These are phyloP conservation scores for Turritopsis dohrnii DNA, from an alignment of 30 jellyfish, hydroid and myxozoan genomes.

Conservation along the genomic window DNA sequence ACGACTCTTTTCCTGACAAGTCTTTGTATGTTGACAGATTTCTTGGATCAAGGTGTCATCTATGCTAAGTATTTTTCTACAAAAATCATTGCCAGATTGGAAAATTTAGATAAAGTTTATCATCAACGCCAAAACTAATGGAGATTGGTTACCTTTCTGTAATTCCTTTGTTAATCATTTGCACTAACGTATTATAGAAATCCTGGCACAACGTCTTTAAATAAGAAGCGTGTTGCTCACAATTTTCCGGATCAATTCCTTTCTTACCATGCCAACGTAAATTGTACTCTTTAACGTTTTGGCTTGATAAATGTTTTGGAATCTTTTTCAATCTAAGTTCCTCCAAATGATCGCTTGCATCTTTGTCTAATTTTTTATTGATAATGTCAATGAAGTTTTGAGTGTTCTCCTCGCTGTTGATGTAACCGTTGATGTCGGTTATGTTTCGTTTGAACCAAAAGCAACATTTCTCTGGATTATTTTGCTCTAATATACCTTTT, in stretches of 20 bases:
- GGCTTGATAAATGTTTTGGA: slow-evolving; percentile 21
- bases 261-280: slow-evolving; percentile 59
- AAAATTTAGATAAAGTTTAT: too few relatives aligned
- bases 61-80: not conserved
- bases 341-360: slow-evolving; percentile 48
- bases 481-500: slow-evolving; percentile 46
- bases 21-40: slow-evolving; percentile 52
- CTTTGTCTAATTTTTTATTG: slow-evolving; percentile 40
- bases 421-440: slow-evolving; percentile 37
- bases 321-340: slow-evolving; percentile 18
- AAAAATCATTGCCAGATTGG: not conserved
- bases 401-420: slow-evolving; percentile 38
- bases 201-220: slow-evolving; percentile 51
- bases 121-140: too few relatives aligned
- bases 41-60: slow-evolving; percentile 61
- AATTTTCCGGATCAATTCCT: slow-evolving; percentile 44
- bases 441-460: slow-evolving; percentile 74
- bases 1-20: slow-evolving; percentile 61
- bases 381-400: slow-evolving; percentile 57
- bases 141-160: slow-evolving; percentile 56
- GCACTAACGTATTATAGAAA: slow-evolving; percentile 29
- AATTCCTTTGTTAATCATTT: slow-evolving; percentile 61
- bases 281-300: slow-evolving; percentile 39
- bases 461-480: slow-evolving; percentile 39
- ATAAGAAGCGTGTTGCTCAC: slow-evolving; percentile 39